phyloP scores from a whole-genome alignment of 2,888 invertebrate genomes.

The Trissolcus japonicus region DNA sequence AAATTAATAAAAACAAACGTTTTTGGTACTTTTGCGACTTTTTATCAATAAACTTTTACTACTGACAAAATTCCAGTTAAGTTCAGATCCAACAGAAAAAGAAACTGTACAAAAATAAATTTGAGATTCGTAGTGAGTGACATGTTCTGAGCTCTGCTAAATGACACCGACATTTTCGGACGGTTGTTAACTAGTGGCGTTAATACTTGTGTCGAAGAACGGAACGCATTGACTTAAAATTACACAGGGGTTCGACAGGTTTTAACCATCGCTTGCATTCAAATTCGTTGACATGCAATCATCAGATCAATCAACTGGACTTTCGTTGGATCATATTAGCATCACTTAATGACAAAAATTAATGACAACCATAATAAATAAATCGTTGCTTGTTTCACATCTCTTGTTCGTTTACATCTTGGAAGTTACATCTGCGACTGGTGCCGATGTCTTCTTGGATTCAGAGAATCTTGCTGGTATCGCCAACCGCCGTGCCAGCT shows the following conservation, averaged over 20 bases:
- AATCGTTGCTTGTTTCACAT: neutral
- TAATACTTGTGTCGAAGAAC: constrained; percentile 14
- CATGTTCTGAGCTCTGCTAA: constrained; percentile 38
- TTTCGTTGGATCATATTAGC: constrained; percentile 4
- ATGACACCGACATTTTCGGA: constrained; percentile 39
- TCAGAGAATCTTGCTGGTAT: constrained; percentile 66
- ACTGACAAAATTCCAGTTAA: too few species aligned
- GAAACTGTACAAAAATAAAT: constrained; percentile 1
- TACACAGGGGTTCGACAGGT: too few species aligned
- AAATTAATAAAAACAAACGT: too few species aligned
- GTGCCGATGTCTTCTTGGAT: constrained; percentile 69
- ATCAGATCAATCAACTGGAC: neutral
- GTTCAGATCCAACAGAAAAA: too few species aligned
- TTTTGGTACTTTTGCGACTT: too few species aligned
- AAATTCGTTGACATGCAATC: neutral
- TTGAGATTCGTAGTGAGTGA: constrained; percentile 16
- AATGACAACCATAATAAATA: too few species aligned
- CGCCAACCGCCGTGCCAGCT: constrained; percentile 72
- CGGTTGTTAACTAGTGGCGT: constrained; percentile 19
- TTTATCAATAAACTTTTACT: too few species aligned
- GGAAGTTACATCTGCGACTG: constrained; percentile 52
- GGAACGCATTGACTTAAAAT: constrained; percentile 11
- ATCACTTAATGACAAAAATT: neutral
- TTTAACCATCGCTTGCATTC: neutral
- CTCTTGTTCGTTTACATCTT: neutral